A percentile compares a stretch with the other conserved stretches of the same genome.
These are phyloP conservation scores for Oryzias sinensis DNA, from an alignment of 2,797 vertebrate genomes.

Conservation along the genomic window DNA sequence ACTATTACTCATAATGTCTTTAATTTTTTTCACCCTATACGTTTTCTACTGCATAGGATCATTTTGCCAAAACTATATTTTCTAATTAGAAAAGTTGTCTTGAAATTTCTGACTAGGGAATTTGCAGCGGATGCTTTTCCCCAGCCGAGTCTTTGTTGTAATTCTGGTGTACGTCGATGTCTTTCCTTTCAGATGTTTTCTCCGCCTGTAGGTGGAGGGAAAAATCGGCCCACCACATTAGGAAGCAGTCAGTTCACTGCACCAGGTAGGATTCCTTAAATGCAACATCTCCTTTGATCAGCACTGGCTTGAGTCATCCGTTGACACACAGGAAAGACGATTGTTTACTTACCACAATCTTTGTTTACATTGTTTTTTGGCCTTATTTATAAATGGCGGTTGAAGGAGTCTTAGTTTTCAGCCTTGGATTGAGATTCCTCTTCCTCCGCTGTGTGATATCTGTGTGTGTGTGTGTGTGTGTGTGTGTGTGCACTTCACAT, in stretches of 20 bases:
- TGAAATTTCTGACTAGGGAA: neutral
- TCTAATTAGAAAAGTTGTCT: neutral
- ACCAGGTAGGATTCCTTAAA: conserved; percentile 85
- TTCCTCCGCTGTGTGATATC: conserved; percentile 24
- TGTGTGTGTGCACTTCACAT: conserved; percentile 34
- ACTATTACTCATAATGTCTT: neutral
- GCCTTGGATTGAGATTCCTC: conserved; percentile 32
- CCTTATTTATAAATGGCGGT: conserved; percentile 48
- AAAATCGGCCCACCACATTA: conserved; percentile 94
- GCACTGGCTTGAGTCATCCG: conserved; percentile 18
- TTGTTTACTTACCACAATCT: conserved; percentile 27
- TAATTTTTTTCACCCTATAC: too few species aligned
- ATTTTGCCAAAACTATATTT: too few species aligned
- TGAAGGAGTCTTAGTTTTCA: conserved; percentile 39
- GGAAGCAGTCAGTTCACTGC: conserved; percentile 97
- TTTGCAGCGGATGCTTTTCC: neutral
- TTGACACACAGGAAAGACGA: conserved; percentile 20
- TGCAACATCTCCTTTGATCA: conserved; percentile 12
- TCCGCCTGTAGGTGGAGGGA: conserved; percentile 95
- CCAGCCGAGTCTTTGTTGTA: conserved; percentile 12
- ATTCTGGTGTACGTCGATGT: conserved; percentile 19
- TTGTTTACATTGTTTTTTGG: conserved; percentile 28
- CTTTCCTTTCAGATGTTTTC: conserved; percentile 92
- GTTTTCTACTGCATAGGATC: too few species aligned
- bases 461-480: conserved; percentile 3